A percentile compares a stretch with the other conserved stretches of the same genome.
Evolutionary conservation across 2,888 invertebrate genomes (phyloP).

Genomic region (Melikaiella ostensackeni): DNA sequence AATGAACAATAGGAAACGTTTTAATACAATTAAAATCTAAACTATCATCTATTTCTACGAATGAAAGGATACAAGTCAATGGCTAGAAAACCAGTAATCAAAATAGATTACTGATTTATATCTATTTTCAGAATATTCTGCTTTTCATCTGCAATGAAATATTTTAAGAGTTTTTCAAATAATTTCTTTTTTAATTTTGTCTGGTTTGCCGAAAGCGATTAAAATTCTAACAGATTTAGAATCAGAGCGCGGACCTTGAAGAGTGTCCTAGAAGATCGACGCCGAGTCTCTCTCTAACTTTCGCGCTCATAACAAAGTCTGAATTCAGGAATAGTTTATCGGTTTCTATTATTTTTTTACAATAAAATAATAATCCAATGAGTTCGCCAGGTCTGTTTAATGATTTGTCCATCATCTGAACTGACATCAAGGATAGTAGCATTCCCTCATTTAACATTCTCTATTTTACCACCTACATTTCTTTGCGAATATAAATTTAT

Average conservation of each 20-base stretch:
- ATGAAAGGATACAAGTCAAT: background rate
- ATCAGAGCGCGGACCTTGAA: background rate
- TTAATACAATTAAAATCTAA: background rate
- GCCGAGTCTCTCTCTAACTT: no score
- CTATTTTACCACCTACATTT: background rate
- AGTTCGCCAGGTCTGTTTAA: no score
- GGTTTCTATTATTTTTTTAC: no score
- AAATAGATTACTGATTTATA: background rate
- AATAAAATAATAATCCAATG: no score
- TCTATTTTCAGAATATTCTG: background rate
- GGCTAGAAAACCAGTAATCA: background rate
- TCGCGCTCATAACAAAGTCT: no score
- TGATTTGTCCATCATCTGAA: no score
- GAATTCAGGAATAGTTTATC: no score
- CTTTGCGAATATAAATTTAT: background rate
- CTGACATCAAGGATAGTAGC: background rate
- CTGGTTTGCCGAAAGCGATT: background rate
- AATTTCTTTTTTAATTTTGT: no score
- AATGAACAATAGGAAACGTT: background rate
- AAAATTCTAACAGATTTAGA: background rate
- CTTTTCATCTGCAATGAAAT: no score
- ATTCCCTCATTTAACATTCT: background rate
- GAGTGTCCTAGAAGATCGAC: background rate
- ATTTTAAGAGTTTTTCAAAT: no score
- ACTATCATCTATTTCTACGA: background rate